Evolutionary conservation across 2,797 vertebrate genomes (phyloP), one percentile per base, ranked within the genome.

Genomic region (Brachyrhaphis roseni): DNA sequence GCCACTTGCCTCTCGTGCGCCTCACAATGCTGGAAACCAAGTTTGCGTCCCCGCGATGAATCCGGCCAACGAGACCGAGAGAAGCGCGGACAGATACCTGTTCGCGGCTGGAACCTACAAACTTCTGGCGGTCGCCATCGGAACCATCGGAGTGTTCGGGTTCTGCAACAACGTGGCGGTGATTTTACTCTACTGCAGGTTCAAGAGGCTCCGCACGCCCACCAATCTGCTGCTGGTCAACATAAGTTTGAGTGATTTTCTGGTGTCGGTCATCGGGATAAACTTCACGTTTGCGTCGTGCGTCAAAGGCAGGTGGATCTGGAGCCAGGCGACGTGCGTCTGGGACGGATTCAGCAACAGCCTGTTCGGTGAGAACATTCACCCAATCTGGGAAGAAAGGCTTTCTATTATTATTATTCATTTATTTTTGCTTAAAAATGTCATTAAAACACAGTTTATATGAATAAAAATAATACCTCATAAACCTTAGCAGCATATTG

Each of bases 331-430:
- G 46, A 97, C 97, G 26, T 98, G 97, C 94, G 84, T 93, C 71
- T 98, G 98, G 97, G 97, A 98, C 91, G 97, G 98, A 76, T 98
- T 98, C 96, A 97, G 97, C 96, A 97, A 97, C 96, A 97, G 96
- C 88, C 94, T 99, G 71, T 98, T 97, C 46, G 98, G 98, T 99
- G 90, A 96, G 97, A 36, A 72, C 1, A 5, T 13, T 8, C 5
- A 8, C 5, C 23, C 66, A 0, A 36, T 72, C 53, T 16, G 3
- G n/a, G 31, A 6, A 2, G 0, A 1, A 13, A 3, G 45, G 1
- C 26, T 49, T 20, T 7, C 45, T 51, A 15, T 20, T 31, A 5
- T 20, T 31, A 23, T 51, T 8, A 2, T 8, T 23, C 20, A 51
- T 13, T 45, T 45, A 13, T 46, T 46, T 45, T 13, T 45, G 41